A percentile compares a stretch with the other conserved stretches of the same genome.
These are phyloP conservation scores for Myocastor coypus DNA, from an alignment of 2,113 vertebrate species.

Conservation along the genomic window DNA sequence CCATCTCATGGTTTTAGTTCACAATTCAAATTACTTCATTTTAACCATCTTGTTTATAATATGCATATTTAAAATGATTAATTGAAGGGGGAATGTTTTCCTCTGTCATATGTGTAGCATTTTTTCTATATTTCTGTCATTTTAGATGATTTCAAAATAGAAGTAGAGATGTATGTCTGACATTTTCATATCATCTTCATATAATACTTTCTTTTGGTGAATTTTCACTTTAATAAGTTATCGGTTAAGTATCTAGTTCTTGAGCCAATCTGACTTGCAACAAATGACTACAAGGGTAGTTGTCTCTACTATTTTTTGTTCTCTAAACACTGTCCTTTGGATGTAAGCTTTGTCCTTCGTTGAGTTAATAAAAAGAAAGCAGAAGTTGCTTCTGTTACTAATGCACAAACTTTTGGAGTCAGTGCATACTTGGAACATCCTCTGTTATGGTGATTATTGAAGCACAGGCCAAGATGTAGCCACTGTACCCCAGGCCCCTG, in stretches of 20 bases:
- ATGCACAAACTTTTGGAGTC: neutral
- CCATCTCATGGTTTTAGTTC: neutral
- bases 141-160: neutral
- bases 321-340: neutral
- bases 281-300: neutral
- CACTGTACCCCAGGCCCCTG: too few species aligned
- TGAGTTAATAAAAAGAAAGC: slow-evolving; percentile 9
- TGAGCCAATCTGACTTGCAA: neutral
- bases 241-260: neutral
- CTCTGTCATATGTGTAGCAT: accelerated
- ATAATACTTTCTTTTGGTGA: neutral
- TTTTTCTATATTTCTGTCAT: neutral
- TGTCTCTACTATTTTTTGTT: neutral
- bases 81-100: neutral
- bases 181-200: neutral
- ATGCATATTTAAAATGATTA: neutral
- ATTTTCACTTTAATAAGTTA: slow-evolving; percentile 17
- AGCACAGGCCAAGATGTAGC: neutral
- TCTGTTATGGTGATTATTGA: neutral
- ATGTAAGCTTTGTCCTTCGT: neutral
- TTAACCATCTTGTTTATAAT: slow-evolving; percentile 12
- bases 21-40: slow-evolving; percentile 29
- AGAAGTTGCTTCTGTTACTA: slow-evolving; percentile 38
- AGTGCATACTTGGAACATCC: neutral
- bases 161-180: neutral